Evolutionary conservation across 2,797 vertebrate species (phyloP).

Genomic region (Eurystomus glaucurus): DNA sequence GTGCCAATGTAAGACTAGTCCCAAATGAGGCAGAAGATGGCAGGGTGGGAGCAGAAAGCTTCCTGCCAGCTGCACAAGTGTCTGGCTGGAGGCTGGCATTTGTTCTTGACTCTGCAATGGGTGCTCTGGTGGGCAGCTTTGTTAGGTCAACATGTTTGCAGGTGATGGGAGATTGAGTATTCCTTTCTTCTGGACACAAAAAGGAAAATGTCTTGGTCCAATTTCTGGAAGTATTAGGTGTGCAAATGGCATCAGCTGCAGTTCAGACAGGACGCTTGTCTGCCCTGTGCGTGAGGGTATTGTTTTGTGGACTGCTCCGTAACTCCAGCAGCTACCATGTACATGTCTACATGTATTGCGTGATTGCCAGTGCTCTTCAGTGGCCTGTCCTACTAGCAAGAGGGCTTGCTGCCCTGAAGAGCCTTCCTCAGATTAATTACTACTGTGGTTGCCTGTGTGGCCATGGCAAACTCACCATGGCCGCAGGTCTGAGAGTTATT

Average conservation of each 20-base stretch:
- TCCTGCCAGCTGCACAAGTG: fast-evolving
- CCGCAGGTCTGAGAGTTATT: not conserved
- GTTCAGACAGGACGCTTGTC: not conserved
- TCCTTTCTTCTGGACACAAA: not conserved
- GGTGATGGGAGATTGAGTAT: not conserved
- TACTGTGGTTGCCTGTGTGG: not conserved
- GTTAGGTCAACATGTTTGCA: not conserved
- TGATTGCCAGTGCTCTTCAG: not conserved
- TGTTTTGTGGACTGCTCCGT: not conserved
- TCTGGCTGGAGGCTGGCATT: fast-evolving
- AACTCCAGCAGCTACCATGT: not conserved
- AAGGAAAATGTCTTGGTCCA: not conserved
- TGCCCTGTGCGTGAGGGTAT: fast-evolving
- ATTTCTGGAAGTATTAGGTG: not conserved
- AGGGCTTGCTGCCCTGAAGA: not conserved
- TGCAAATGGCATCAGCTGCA: not conserved
- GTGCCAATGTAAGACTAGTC: not conserved
- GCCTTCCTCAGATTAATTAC: not conserved
- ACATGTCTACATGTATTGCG: not conserved
- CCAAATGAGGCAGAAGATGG: not conserved
- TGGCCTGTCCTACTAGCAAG: not conserved
- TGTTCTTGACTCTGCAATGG: fast-evolving
- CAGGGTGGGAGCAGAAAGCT: not conserved
- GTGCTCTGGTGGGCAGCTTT: fast-evolving
- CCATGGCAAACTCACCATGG: fast-evolving